Percentiles rank a stretch among this genome's conserved stretches.
Conservation (phyloP, 2,888 invertebrate genomes). For the Chouioia cunea region DNA sequence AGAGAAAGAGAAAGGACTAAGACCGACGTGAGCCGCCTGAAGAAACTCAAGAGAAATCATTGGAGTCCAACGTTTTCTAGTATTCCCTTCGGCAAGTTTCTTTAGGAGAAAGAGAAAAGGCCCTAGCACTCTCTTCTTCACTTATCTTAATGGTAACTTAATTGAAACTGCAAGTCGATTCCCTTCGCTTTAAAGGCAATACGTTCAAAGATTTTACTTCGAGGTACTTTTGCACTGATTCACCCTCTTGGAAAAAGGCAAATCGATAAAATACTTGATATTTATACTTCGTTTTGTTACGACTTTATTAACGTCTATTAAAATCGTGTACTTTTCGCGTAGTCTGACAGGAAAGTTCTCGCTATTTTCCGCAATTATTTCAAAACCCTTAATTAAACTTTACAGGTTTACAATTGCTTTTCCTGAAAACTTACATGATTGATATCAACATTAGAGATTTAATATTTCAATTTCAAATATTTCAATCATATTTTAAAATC, state of each 20-base stretch:
- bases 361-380: too few species aligned
- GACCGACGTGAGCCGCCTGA: constrained; percentile 36
- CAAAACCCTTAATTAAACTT: too few species aligned
- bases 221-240: not conserved
- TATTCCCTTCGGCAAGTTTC: constrained; percentile 34
- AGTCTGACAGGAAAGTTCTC: too few species aligned
- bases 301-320: too few species aligned
- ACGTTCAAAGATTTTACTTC: not conserved
- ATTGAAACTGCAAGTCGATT: constrained; percentile 38
- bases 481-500: too few species aligned
- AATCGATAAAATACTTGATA: too few species aligned
- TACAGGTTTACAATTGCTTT: too few species aligned
- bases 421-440: too few species aligned
- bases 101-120: constrained; percentile 1
- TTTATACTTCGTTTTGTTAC: too few species aligned
- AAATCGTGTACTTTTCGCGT: too few species aligned
- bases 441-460: too few species aligned
- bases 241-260: not conserved
- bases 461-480: too few species aligned
- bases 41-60: constrained; percentile 33
- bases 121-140: constrained; percentile 22
- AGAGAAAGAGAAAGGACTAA: constrained; percentile 6
- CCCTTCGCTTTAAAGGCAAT: constrained; percentile 23
- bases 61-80: constrained; percentile 24
- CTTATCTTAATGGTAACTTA: constrained; percentile 45